Conservation (phyloP, 2,888 invertebrate species). For the Nyleta sp. region DNA sequence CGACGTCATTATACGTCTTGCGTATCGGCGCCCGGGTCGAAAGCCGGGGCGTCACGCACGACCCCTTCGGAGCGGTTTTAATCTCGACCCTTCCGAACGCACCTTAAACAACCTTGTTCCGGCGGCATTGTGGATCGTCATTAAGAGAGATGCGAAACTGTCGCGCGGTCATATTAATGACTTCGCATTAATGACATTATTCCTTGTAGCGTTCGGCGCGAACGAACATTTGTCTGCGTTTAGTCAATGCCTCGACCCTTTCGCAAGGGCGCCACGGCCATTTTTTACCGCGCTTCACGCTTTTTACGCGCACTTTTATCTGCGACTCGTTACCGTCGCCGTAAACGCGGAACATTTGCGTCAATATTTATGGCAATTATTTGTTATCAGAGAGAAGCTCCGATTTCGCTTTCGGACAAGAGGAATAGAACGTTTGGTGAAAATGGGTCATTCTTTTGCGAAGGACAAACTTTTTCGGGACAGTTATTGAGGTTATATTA, state of each 20-base stretch:
- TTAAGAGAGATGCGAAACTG: constrained; percentile 67
- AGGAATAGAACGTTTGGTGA: neutral
- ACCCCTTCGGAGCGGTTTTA: constrained; percentile 70
- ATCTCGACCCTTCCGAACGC: constrained; percentile 68
- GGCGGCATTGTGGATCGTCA: constrained; percentile 65
- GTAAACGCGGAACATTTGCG: constrained; percentile 37
- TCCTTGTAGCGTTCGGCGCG: constrained; percentile 48
- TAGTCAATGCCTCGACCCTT: constrained; percentile 54
- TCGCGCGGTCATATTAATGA: constrained; percentile 70
- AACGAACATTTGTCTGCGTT: constrained; percentile 60
- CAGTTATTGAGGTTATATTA: too few relatives aligned
- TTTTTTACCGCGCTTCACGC: constrained; percentile 51
- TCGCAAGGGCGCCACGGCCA: constrained; percentile 39
- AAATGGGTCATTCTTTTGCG: too few relatives aligned
- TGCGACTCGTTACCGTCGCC: constrained; percentile 32
- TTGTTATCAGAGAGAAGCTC: neutral
- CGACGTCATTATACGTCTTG: constrained; percentile 51
- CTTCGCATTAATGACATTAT: constrained; percentile 68
- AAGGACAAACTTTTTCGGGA: too few relatives aligned
- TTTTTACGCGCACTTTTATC: constrained; percentile 46
- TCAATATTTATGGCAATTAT: constrained; percentile 50
- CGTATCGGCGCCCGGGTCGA: constrained; percentile 42
- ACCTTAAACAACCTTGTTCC: constrained; percentile 66
- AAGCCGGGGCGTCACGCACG: constrained; percentile 54
- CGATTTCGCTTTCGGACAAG: neutral